phyloP scores from a whole-genome alignment of 2,113 vertebrate genomes.

The Dicerorhinus sumatrensis region DNA sequence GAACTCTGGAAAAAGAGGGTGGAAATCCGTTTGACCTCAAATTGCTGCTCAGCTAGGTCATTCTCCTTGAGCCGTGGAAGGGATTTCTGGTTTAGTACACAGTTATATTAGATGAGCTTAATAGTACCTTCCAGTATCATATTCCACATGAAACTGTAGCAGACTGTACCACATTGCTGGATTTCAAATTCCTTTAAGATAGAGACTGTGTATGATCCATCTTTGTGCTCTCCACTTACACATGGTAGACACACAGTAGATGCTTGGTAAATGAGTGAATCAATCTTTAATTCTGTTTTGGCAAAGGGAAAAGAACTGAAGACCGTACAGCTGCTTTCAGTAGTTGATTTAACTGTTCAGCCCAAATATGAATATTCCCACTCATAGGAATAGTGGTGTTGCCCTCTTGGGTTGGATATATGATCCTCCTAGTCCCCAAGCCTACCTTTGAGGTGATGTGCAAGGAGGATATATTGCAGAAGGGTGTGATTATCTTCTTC shows the following conservation, averaged over 20 bases:
- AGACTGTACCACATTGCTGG: not conserved
- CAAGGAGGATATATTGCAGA: not conserved
- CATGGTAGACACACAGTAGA: not conserved
- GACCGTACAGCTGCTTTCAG: not conserved
- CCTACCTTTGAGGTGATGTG: not conserved
- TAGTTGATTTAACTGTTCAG: not conserved
- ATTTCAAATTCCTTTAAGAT: not conserved
- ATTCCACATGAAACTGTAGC: not conserved
- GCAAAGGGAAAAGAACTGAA: not conserved
- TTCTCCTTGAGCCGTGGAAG: not conserved
- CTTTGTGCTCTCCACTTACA: not conserved
- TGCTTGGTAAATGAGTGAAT: not conserved
- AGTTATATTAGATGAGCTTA: not conserved
- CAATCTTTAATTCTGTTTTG: not conserved
- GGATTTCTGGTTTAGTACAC: constrained; percentile 1
- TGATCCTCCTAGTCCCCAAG: not conserved
- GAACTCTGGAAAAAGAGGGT: not conserved
- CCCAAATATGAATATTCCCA: not conserved
- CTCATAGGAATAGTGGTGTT: not conserved
- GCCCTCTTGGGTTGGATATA: not conserved
- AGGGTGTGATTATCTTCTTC: not conserved
- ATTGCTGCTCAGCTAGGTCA: not conserved
- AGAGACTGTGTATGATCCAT: not conserved
- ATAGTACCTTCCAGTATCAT: not conserved
- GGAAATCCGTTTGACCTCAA: not conserved